These are phyloP conservation scores for Dasysyrphus albostriatus DNA, from an alignment of 2,888 invertebrate species.

Conservation along the genomic window DNA sequence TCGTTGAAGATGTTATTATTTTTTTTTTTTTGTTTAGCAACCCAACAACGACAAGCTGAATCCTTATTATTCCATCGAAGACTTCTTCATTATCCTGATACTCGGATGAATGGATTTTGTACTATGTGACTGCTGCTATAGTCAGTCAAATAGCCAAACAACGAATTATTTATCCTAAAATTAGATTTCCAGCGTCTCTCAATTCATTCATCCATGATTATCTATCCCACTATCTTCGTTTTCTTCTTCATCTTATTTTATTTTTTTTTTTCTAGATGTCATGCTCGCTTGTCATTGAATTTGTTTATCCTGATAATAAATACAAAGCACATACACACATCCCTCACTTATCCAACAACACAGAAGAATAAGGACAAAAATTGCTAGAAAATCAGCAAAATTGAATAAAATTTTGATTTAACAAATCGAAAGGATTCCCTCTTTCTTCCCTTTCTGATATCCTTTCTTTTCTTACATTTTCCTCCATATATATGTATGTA, in stretches of 20 bases:
- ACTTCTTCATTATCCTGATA: conserved; percentile 53
- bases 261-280: conserved; percentile 46
- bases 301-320: conserved; percentile 71
- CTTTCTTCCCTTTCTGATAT: conserved; percentile 38
- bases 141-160: conserved; percentile 62
- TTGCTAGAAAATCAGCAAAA: conserved; percentile 70
- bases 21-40: not conserved
- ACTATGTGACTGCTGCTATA: conserved; percentile 20
- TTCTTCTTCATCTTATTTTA: not conserved
- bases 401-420: conserved; percentile 76
- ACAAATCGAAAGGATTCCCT: conserved; percentile 74
- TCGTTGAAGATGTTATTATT: conserved; percentile 4
- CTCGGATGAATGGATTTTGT: conserved; percentile 33
- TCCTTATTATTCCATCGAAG: conserved; percentile 43
- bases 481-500: not conserved
- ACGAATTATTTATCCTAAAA: conserved; percentile 66
- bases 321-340: conserved; percentile 53
- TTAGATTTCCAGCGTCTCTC: conserved; percentile 60
- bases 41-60: conserved; percentile 32
- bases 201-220: conserved; percentile 59
- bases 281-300: conserved; percentile 72
- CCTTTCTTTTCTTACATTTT: conserved; percentile 5
- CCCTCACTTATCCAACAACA: conserved; percentile 17
- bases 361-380: conserved; percentile 17
- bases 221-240: conserved; percentile 52